Evolutionary conservation across 2,113 vertebrate species (phyloP).

Genomic region (Ancistrus triradiatus): DNA sequence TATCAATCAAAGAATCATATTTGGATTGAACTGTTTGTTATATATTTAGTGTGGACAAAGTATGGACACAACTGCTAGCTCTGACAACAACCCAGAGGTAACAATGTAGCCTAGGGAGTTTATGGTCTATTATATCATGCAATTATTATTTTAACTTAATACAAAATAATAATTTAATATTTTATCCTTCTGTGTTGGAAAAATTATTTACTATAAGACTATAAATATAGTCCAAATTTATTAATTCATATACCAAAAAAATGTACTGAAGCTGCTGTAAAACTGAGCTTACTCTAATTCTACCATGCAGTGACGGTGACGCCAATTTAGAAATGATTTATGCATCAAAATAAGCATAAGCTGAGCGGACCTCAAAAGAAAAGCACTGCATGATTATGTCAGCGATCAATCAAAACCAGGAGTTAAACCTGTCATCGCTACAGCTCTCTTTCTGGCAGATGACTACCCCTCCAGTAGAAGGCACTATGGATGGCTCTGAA

Average conservation of each 20-base stretch:
- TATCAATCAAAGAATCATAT: not conserved
- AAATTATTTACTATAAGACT: constrained; percentile 34
- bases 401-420: constrained; percentile 60
- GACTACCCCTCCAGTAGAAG: constrained; percentile 70
- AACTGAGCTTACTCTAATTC: constrained; percentile 27
- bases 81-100: not conserved
- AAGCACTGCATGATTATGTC: constrained; percentile 39
- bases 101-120: not conserved
- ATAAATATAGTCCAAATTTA: constrained; percentile 40
- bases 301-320: constrained; percentile 38
- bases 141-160: constrained; percentile 20
- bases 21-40: not conserved
- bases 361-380: constrained; percentile 33
- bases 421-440: constrained; percentile 47
- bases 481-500: constrained; percentile 68
- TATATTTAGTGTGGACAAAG: not conserved
- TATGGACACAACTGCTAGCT: not conserved
- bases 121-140: constrained; percentile 21
- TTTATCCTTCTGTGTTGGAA: constrained; percentile 32
- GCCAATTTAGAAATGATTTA: constrained; percentile 27
- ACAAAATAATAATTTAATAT: constrained; percentile 11
- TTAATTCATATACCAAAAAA: constrained; percentile 15
- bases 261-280: constrained; percentile 29
- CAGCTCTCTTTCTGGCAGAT: constrained; percentile 62
- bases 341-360: constrained; percentile 33